These are phyloP conservation scores for Centruroides vittatus DNA, from an alignment of 1,140 invertebrate species.

Conservation along the genomic window DNA sequence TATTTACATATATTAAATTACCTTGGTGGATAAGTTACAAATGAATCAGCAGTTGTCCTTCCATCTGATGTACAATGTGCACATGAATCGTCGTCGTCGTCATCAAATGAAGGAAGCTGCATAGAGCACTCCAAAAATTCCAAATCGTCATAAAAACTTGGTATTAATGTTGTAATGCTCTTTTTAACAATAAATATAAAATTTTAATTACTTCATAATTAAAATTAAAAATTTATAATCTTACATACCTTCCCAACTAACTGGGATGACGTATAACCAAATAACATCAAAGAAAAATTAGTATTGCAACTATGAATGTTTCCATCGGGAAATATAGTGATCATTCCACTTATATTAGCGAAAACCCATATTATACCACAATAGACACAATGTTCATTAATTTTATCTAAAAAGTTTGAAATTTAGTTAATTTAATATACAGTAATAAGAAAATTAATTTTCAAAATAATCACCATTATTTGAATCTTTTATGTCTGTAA, in stretches of 20 bases:
- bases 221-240: too few relatives aligned
- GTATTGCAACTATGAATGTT: slow-evolving; percentile 49
- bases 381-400: slow-evolving; percentile 10
- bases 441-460: too few relatives aligned
- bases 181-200: too few relatives aligned
- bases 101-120: slow-evolving; percentile 15
- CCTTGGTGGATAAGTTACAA: slow-evolving; percentile 3
- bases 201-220: too few relatives aligned
- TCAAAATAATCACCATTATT: too few relatives aligned
- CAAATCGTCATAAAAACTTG: slow-evolving; percentile 19
- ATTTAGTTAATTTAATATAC: too few relatives aligned
- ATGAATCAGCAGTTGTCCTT: slow-evolving; percentile 13
- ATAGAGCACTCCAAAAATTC: slow-evolving; percentile 18
- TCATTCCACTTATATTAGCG: slow-evolving; percentile 49
- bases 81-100: slow-evolving; percentile 16
- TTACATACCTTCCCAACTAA: slow-evolving; percentile 39
- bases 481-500: too few relatives aligned
- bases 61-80: slow-evolving; percentile 11
- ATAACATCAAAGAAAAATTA: slow-evolving; percentile 46
- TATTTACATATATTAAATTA: too few relatives aligned
- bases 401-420: too few relatives aligned
- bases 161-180: slow-evolving; percentile 16
- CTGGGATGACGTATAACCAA: slow-evolving; percentile 43
- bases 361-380: slow-evolving; percentile 34
- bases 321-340: slow-evolving; percentile 44